Evolutionary conservation across 1,140 invertebrate genomes (phyloP).

Genomic region (Diploscapter pachys): DNA sequence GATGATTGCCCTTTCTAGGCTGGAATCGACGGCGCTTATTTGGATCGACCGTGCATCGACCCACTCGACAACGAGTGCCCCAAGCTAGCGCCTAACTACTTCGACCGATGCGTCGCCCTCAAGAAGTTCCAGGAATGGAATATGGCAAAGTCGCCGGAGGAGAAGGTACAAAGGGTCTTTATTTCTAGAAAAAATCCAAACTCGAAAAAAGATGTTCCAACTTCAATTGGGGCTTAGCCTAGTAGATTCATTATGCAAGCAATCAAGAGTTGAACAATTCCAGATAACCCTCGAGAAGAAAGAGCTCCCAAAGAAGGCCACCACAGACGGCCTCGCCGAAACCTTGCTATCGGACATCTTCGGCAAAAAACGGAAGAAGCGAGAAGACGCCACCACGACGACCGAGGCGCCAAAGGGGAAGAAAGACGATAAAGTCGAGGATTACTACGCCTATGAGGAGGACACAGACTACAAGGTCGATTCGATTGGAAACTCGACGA

Average conservation of each 20-base stretch:
- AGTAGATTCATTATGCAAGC: no score
- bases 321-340: conserved; percentile 17
- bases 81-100: conserved; percentile 82
- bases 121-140: conserved; percentile 36
- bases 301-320: conserved; percentile 1
- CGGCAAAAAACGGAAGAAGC: conserved; percentile 28
- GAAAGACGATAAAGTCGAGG: conserved; percentile 38
- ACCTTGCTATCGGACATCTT: conserved; percentile 28
- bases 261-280: no score
- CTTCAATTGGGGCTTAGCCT: no score
- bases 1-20: conserved; percentile 64
- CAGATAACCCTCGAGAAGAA: neutral
- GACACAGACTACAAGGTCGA: conserved; percentile 38
- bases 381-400: neutral
- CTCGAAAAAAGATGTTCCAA: no score
- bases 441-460: conserved; percentile 56
- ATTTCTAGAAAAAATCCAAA: no score
- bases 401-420: conserved; percentile 27
- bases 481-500: conserved; percentile 4
- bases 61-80: conserved; percentile 85
- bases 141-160: conserved; percentile 6
- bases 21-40: conserved; percentile 88
- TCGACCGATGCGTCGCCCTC: conserved; percentile 45
- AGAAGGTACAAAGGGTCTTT: neutral
- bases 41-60: conserved; percentile 91